Base-by-base conservation (phyloP, 2,113 vertebrate genomes). In the Nettapus auritus region DNA sequence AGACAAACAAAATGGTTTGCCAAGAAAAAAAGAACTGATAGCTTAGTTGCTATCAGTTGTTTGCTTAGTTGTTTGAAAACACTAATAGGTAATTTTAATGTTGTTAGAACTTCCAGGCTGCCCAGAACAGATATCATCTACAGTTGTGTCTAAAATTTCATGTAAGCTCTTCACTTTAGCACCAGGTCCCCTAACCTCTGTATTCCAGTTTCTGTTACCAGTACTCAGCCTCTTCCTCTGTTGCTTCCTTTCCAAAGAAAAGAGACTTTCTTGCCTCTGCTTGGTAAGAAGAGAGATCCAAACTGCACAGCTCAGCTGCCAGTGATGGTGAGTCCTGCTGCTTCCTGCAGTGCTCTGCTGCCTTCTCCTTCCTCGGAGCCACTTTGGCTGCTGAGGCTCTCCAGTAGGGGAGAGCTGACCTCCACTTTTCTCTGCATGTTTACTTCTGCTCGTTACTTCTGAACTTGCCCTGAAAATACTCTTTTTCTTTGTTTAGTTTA, bases 281-380 rank as follows among this genome's bases (percentile, higher is more conserved):
- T 64, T 78, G 40, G 25, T 56, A 17, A 46, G n/a, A 26, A 11
- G 25, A 36, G 46, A 70, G 36, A 28, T 15, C 3, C 14, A 42
- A 2, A 4, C 16, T 57, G 25, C 10, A 68, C 67, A 79, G 28
- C 50, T 28, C 34, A 78, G 28, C 33, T 21, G 5, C 12, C 19
- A 23, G 15, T 13, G 2, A 4, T 42, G 34, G 13, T 60, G 31
- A 6, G 10, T 21, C 44, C 34, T 46, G 19, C 9, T 55, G 25
- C 13, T 20, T 33, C 34, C 67, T 38, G 34, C 10, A 22, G 23
- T 9, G 23, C 36, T 81, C 36, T 85, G 22, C 19, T 25, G 1
- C 22, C 36, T 77, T 46, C 3, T 1, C 15, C 22, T 36, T 77
- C 20, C 0, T 0, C 2, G 6, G 20, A 60, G 42, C 44, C 46